phyloP scores from a whole-genome alignment of 2,113 vertebrate genomes.

The Reinhardtius hippoglossoides region DNA sequence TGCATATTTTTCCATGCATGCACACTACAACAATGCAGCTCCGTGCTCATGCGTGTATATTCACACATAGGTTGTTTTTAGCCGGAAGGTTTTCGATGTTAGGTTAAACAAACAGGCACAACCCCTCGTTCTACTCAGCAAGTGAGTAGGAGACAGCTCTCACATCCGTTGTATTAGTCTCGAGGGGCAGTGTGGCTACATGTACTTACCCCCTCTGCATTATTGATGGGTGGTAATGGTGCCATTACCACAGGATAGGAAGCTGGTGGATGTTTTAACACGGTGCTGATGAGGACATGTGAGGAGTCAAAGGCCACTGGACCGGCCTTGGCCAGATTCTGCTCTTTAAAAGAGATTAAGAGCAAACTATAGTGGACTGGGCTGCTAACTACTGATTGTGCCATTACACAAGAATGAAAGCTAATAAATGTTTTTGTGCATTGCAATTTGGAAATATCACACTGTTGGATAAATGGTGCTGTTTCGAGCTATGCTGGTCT shows the following conservation, averaged over 20 bases:
- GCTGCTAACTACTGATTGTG: neutral
- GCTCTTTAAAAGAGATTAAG: constrained; percentile 7
- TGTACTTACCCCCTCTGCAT: constrained; percentile 87
- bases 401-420: neutral
- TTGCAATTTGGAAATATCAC: neutral
- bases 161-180: constrained; percentile 83
- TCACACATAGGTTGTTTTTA: constrained; percentile 54
- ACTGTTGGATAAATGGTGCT: constrained; percentile 16
- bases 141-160: constrained; percentile 80
- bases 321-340: neutral
- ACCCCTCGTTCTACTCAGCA: constrained; percentile 64
- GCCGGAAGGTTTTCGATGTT: constrained; percentile 63
- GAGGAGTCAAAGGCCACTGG: neutral
- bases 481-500: constrained; percentile 2
- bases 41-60: neutral
- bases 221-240: constrained; percentile 91
- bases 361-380: neutral
- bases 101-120: constrained; percentile 79
- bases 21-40: neutral
- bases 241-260: constrained; percentile 82
- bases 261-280: constrained; percentile 76
- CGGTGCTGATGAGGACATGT: constrained; percentile 67
- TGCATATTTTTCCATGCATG: neutral
- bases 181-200: constrained; percentile 75
- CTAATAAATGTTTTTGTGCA: constrained; percentile 2